phyloP scores from a whole-genome alignment of 2,113 vertebrate species.

The Corythornis madagascariensis region DNA sequence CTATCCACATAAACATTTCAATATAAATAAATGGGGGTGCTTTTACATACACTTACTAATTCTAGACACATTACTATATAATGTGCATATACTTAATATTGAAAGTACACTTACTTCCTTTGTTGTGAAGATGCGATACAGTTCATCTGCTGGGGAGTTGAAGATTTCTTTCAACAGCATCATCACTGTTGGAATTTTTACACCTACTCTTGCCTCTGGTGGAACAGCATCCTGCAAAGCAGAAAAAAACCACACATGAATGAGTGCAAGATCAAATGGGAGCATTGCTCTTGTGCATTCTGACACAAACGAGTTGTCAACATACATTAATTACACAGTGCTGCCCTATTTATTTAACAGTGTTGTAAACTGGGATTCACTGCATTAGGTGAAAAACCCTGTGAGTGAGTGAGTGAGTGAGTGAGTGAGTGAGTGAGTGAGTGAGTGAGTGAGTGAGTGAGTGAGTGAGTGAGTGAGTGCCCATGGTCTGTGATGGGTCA shows the following conservation, averaged over 20 bases:
- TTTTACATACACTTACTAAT: no score
- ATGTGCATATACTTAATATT: no score
- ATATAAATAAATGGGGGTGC: no score
- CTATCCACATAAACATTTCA: neutral
- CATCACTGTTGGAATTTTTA: slow-evolving; percentile 73
- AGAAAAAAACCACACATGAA: neutral
- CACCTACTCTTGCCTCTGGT: slow-evolving; percentile 35
- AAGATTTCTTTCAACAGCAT: slow-evolving; percentile 67
- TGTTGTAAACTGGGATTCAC: neutral
- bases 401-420: no score
- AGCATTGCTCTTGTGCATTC: neutral
- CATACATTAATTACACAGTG: fast-evolving
- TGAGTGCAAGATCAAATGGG: no score
- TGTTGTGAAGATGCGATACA: slow-evolving; percentile 71
- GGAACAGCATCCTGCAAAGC: slow-evolving; percentile 37
- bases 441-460: no score
- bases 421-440: no score
- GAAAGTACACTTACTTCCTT: slow-evolving; percentile 51
- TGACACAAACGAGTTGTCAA: neutral
- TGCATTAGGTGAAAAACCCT: neutral
- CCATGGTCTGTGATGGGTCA: fast-evolving
- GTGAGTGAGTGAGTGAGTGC: neutral
- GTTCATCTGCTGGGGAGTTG: slow-evolving; percentile 40
- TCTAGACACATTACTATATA: no score
- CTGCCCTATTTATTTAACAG: neutral